Evolutionary conservation across 2,113 vertebrate genomes (phyloP).

Genomic region (Lagenorhynchus albirostris): DNA sequence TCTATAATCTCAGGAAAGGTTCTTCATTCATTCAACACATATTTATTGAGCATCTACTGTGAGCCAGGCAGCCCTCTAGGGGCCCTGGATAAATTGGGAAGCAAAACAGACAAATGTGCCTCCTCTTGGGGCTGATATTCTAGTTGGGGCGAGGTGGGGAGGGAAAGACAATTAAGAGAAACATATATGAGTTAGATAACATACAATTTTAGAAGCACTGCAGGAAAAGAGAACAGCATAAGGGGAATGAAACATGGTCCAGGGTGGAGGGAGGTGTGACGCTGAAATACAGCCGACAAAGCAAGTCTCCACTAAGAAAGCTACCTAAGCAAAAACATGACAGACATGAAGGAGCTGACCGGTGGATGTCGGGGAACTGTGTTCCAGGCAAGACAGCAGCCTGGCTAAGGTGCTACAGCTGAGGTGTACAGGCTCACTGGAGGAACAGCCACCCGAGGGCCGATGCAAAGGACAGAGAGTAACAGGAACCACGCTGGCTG

Average conservation of each 20-base stretch:
- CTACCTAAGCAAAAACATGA: rapidly evolving
- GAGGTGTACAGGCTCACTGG: rapidly evolving
- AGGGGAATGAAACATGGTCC: not conserved
- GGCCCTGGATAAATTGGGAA: not conserved
- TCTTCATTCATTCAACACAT: not conserved
- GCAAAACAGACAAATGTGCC: not conserved
- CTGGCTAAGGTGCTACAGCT: not conserved
- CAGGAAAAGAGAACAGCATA: not conserved
- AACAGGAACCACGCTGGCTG: not conserved
- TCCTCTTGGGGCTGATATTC: not conserved
- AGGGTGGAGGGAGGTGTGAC: rapidly evolving
- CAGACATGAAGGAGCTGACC: not conserved
- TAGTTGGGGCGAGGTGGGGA: not conserved
- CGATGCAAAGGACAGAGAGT: rapidly evolving
- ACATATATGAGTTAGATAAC: not conserved
- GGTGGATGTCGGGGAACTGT: not conserved
- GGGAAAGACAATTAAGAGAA: not conserved
- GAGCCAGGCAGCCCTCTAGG: not conserved
- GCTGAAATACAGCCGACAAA: not conserved
- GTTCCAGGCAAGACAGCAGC: not conserved
- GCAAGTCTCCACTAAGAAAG: not conserved
- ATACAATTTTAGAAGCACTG: not conserved
- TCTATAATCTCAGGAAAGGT: not conserved
- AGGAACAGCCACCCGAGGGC: not conserved
- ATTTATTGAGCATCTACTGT: not conserved